Conservation (phyloP, 2,113 vertebrate species). For the Anarrhichthys ocellatus region DNA sequence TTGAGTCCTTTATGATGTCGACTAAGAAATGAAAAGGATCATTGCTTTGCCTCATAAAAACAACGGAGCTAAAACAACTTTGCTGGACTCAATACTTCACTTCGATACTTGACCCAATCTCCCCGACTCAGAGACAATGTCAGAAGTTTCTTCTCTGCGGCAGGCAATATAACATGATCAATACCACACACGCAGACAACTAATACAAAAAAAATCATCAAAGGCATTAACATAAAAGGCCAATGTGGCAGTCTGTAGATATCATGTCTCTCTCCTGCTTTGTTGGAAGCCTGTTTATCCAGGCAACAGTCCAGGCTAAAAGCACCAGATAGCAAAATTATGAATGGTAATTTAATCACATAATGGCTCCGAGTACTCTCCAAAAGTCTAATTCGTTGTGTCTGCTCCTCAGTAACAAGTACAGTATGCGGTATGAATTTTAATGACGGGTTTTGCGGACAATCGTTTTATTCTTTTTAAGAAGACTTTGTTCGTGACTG, state of each 20-base stretch:
- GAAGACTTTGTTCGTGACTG: slow-evolving; percentile 35
- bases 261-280: slow-evolving; percentile 20
- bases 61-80: neutral
- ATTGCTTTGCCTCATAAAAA: slow-evolving; percentile 12
- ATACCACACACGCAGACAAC: neutral
- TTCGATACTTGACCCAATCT: slow-evolving; percentile 11
- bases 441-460: slow-evolving; percentile 56
- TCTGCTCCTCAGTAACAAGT: slow-evolving; percentile 63
- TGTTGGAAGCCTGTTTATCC: slow-evolving; percentile 53
- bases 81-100: slow-evolving; percentile 7
- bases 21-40: slow-evolving; percentile 16
- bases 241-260: slow-evolving; percentile 13
- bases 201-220: slow-evolving; percentile 7
- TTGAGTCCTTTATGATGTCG: slow-evolving; percentile 3
- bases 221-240: slow-evolving; percentile 27
- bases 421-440: slow-evolving; percentile 63
- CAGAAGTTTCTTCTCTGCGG: slow-evolving; percentile 1
- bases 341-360: slow-evolving; percentile 79
- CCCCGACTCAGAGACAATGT: neutral
- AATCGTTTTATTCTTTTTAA: slow-evolving; percentile 66
- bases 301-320: slow-evolving; percentile 64
- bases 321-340: slow-evolving; percentile 70
- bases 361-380: slow-evolving; percentile 68
- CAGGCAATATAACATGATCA: slow-evolving; percentile 10
- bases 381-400: slow-evolving; percentile 70